Evolutionary conservation across 2,888 invertebrate species (phyloP), one percentile per base, ranked within the genome.

Genomic region (Opisthograptis luteolata): DNA sequence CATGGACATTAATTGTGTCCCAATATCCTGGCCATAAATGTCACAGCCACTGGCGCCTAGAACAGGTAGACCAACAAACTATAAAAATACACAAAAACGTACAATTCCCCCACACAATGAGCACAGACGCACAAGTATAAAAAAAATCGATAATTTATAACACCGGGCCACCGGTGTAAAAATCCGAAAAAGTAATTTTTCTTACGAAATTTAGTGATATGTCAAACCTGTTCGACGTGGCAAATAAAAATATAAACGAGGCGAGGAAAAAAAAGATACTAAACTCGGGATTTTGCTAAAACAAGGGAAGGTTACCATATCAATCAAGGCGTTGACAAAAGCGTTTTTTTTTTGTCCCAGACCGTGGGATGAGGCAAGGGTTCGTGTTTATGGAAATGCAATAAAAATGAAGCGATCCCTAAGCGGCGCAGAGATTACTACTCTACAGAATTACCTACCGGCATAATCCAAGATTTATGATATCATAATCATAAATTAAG

Each of bases 271-370:
- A 84, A 87, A 88, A 82, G 61, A 64, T 71, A 68, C 65, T 69
- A 72, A 76, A 68, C 76, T 78, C 69, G 81, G 86, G 85, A 82
- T 87, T 86, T 85, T 87, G 87, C 87, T 89, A 89, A 90, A 90
- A 90, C 90, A 90, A 89, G 87, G 83, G 76, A 87, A 81, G 85
- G 85, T 87, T 84, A 79, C 83, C 84, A 76, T 87, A 89, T 89
- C 89, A 87, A 89, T 88, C 88, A 90, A 87, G 79, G 82, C 84
- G 87, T 84, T 87, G 87, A 88, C 87, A 89, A 87, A 87, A 85
- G 81, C 79, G 66, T 70, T 65, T 65, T 79, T 86, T n/a, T 86
- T 87, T 87, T 83, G 68, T 62, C 69, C 66, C 60, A 57, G 67
- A 62, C 71, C 76, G 79, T 81, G 82, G 76, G 76, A 81, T 77